phyloP scores from a whole-genome alignment of 2,797 vertebrate genomes.

The Mus spretus region DNA sequence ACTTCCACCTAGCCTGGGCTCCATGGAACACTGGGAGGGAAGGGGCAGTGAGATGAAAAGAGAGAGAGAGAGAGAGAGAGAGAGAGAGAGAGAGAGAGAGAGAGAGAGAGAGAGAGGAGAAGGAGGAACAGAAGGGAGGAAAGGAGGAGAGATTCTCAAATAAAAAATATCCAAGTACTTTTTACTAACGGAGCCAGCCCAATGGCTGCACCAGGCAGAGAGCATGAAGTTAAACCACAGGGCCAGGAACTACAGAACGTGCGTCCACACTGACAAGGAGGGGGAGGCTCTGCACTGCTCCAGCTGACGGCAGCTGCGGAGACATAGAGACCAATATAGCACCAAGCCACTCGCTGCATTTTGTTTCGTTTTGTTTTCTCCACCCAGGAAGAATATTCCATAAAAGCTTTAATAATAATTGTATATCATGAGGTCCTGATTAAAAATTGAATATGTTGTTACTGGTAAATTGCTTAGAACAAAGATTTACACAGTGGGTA shows the following conservation, averaged over 20 bases:
- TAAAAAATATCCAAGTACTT: not conserved
- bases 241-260: not conserved
- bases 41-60: not conserved
- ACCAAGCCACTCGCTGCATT: not conserved
- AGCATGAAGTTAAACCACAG: not conserved
- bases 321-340: not conserved
- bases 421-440: not conserved
- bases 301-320: accelerated
- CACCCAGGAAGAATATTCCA: not conserved
- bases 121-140: not conserved
- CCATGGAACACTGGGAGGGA: not conserved
- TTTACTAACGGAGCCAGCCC: not conserved
- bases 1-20: not conserved
- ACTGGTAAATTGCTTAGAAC: not conserved
- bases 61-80: not conserved
- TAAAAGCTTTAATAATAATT: not conserved
- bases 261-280: accelerated
- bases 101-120: not conserved
- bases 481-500: not conserved
- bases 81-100: no score
- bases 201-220: not conserved
- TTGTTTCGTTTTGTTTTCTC: not conserved
- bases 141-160: not conserved
- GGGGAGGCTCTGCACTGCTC: not conserved
- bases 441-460: not conserved